Conservation (phyloP, 1,140 invertebrate genomes). For the Diorhabda sublineata region DNA sequence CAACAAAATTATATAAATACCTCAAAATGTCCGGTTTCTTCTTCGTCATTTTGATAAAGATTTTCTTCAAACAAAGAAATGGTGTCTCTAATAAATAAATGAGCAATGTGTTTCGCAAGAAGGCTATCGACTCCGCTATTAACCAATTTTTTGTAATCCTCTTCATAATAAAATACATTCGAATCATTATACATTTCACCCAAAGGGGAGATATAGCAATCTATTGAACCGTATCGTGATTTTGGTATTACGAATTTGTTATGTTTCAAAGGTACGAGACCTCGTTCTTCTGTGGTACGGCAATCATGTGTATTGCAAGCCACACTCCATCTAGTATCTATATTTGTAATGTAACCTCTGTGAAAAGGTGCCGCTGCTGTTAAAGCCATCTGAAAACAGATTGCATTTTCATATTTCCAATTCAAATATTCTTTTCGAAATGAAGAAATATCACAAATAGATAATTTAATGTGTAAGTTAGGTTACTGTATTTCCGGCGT, state of each 20-base stretch:
- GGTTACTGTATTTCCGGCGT: too few relatives aligned
- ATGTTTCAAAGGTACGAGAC: conserved; percentile 69
- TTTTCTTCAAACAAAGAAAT: conserved; percentile 97
- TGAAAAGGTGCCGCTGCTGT: conserved; percentile 95
- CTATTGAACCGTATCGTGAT: conserved; percentile 96
- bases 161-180: conserved; percentile 78
- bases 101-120: conserved; percentile 91
- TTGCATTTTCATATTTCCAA: conserved; percentile 30
- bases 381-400: conserved; percentile 73
- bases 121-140: conserved; percentile 86
- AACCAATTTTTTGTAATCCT: conserved; percentile 74
- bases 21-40: conserved; percentile 98
- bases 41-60: conserved; percentile 87
- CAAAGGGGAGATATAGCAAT: conserved; percentile 90
- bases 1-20: conserved; percentile 48
- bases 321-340: conserved; percentile 95
- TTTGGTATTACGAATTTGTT: conserved; percentile 88
- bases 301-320: conserved; percentile 94
- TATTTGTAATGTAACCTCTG: conserved; percentile 88
- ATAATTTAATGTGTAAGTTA: too few relatives aligned
- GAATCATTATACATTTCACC: conserved; percentile 91
- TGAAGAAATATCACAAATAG: too few relatives aligned
- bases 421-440: conserved; percentile 18
- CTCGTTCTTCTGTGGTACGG: conserved; percentile 89
- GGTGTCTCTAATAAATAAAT: conserved; percentile 97